Percentiles rank a stretch among this genome's conserved stretches.
phyloP scores from a whole-genome alignment of 2,113 vertebrate genomes.

The Periophthalmus modestus region DNA sequence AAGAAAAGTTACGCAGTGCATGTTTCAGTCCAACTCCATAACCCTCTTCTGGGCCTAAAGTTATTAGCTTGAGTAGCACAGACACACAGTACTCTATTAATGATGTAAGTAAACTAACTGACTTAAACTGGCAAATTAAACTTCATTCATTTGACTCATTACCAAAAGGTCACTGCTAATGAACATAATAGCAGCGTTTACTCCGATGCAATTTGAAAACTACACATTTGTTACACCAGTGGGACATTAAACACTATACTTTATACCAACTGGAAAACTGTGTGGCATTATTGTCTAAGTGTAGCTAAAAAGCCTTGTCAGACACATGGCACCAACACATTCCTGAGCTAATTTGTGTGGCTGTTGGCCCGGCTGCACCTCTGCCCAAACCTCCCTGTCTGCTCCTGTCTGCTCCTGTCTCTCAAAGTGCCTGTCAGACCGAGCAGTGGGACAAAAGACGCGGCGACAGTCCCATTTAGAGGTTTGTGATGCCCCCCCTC shows the following conservation, averaged over 20 bases:
- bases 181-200: slow-evolving; percentile 2
- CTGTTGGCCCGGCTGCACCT: slow-evolving; percentile 47
- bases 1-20: too few species aligned
- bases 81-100: background rate
- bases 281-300: slow-evolving; percentile 10
- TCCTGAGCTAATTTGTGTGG: slow-evolving; percentile 61
- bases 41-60: too few species aligned
- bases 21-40: too few species aligned
- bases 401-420: slow-evolving; percentile 16
- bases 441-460: slow-evolving; percentile 6
- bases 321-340: slow-evolving; percentile 59
- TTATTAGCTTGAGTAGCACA: background rate
- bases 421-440: slow-evolving; percentile 23
- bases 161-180: slow-evolving; percentile 1
- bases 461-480: slow-evolving; percentile 20
- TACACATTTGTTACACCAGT: slow-evolving; percentile 3
- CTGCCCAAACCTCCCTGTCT: slow-evolving; percentile 18
- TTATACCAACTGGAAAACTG: slow-evolving; percentile 23
- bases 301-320: slow-evolving; percentile 40
- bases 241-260: slow-evolving; percentile 20
- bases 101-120: background rate
- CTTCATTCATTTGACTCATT: background rate
- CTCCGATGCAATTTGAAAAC: slow-evolving; percentile 2
- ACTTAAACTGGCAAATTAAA: background rate
- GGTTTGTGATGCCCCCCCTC: slow-evolving; percentile 16